Conservation (phyloP, 2,888 invertebrate genomes). For the Cephus spinipes region DNA sequence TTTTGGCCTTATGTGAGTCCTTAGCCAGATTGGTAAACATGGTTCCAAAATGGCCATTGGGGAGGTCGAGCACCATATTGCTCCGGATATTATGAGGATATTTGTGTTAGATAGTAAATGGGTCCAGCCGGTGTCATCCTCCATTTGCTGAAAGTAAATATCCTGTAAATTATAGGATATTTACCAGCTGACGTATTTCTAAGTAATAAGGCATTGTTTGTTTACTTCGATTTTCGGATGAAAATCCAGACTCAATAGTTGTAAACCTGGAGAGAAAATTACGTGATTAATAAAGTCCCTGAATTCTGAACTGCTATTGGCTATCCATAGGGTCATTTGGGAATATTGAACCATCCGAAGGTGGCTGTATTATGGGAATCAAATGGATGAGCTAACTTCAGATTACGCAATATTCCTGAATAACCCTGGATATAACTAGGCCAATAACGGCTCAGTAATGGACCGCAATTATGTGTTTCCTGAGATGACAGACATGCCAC, state of each 20-base stretch:
- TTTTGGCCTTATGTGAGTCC: slow-evolving; percentile 74
- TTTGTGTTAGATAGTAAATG: slow-evolving; percentile 73
- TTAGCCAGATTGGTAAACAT: slow-evolving; percentile 85
- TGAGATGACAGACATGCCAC: not conserved
- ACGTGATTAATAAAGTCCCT: not conserved
- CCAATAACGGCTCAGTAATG: not conserved
- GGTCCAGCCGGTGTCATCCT: slow-evolving; percentile 67
- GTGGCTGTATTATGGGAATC: not conserved
- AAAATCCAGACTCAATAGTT: slow-evolving; percentile 56
- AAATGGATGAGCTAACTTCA: not conserved
- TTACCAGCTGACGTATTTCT: not conserved
- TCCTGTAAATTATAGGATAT: not conserved
- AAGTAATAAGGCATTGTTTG: not conserved
- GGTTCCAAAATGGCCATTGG: slow-evolving; percentile 88
- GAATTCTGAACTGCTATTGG: not conserved
- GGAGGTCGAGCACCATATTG: slow-evolving; percentile 83
- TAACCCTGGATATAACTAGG: slow-evolving; percentile 17
- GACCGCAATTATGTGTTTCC: not conserved
- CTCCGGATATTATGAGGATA: slow-evolving; percentile 74
- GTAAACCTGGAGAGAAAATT: slow-evolving; percentile 43
- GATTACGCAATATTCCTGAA: slow-evolving; percentile 36
- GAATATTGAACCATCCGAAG: not conserved
- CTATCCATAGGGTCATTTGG: not conserved
- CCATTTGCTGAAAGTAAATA: slow-evolving; percentile 28
- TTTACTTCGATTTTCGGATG: slow-evolving; percentile 22